These are phyloP conservation scores for Megaptera novaeangliae DNA, from an alignment of 2,113 vertebrate genomes.

Conservation along the genomic window DNA sequence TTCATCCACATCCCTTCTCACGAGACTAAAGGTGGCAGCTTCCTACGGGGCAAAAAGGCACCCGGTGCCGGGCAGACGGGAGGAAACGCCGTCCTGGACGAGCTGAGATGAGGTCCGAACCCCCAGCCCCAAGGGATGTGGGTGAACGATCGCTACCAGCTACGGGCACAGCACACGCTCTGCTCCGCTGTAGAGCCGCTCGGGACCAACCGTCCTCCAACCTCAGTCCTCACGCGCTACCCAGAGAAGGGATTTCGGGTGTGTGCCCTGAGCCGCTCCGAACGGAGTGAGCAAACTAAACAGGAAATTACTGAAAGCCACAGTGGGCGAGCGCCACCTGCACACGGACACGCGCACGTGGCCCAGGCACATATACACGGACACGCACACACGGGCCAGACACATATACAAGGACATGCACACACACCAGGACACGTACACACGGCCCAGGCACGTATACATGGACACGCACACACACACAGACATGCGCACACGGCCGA, in stretches of 20 bases:
- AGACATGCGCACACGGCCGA: no score
- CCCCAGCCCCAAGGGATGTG: neutral
- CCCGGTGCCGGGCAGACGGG: neutral
- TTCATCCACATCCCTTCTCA: neutral
- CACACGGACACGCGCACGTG: neutral
- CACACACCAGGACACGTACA: neutral
- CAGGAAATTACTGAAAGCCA: neutral
- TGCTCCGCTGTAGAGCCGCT: neutral
- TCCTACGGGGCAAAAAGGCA: no score
- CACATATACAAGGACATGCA: neutral
- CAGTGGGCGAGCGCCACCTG: accelerated
- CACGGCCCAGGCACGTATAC: neutral
- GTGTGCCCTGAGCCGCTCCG: neutral
- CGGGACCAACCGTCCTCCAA: accelerated
- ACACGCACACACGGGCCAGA: neutral
- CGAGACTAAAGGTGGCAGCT: accelerated
- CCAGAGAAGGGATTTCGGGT: neutral
- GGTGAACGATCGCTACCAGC: accelerated
- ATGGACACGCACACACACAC: neutral
- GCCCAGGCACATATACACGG: neutral
- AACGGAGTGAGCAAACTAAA: neutral
- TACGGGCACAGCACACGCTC: neutral
- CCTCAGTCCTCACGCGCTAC: accelerated
- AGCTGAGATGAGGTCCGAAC: accelerated
- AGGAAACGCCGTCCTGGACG: accelerated